Evolutionary conservation across 2,888 invertebrate genomes (phyloP).

Genomic region (Hypomecis atomaria): DNA sequence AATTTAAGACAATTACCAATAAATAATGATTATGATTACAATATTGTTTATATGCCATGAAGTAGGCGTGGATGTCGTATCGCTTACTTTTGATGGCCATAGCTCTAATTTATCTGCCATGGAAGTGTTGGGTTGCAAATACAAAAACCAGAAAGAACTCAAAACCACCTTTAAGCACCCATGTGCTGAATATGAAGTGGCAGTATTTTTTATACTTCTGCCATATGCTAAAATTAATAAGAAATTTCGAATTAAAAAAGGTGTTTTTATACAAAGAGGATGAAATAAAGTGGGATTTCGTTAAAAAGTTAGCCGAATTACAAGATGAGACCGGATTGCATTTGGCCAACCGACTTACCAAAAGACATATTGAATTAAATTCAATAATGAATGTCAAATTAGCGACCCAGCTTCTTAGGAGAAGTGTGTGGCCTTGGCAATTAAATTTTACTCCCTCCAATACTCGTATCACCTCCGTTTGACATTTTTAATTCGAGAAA

Average conservation of each 20-base stretch:
- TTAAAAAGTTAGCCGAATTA: not conserved
- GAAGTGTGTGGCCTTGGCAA: no score
- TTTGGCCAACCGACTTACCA: not conserved
- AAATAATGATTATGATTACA: constrained; percentile 35
- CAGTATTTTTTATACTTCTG: no score
- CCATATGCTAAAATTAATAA: no score
- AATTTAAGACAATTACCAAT: no score
- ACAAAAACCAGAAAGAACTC: constrained; percentile 1
- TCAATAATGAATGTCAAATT: constrained; percentile 39
- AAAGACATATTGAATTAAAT: not conserved
- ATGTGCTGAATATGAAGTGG: no score
- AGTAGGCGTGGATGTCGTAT: constrained; percentile 37
- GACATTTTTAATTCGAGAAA: no score
- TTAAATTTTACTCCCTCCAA: constrained; percentile 38
- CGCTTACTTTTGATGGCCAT: constrained; percentile 43
- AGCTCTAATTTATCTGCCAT: constrained; percentile 35
- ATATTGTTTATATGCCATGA: constrained; percentile 35
- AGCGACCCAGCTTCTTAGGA: constrained; percentile 33
- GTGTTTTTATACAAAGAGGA: not conserved
- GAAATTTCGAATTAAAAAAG: no score
- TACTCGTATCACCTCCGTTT: no score
- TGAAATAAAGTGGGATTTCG: not conserved
- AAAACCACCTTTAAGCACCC: constrained; percentile 30
- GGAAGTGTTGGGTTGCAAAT: constrained; percentile 38
- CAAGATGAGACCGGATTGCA: constrained; percentile 1